Evolutionary conservation across 2,888 invertebrate species (phyloP), one percentile per base, ranked within the genome.

Genomic region (Hecatera dysodea): DNA sequence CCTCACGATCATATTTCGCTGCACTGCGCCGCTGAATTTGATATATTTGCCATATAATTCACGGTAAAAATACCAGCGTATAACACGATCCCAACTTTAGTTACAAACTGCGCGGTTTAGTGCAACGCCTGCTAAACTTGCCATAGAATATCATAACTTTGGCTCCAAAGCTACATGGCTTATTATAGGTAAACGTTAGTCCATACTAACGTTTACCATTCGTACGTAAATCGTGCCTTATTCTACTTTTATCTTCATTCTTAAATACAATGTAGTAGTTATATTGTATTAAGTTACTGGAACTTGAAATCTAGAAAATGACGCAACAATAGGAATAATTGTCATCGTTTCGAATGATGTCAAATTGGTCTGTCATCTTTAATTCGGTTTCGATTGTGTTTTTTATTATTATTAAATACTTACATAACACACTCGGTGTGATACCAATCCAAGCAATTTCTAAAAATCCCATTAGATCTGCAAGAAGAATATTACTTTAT

Each of bases 91-190:
- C 36, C 52, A 70, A 75, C 60, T 78, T 62, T 39, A 57, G 53
- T 64, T 33, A 36, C 75, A 22, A 80, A 65, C 75, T 69, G 62
- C 53, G 62, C 66, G 57, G 66, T 66, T 64, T 69, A 62, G 69
- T 33, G 56, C 29, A 48, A 46, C 53, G 60, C 44, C 67, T 63
- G 75, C 67, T 79, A 24, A 67, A 74, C 75, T 79, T 57, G n/a
- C 27, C 56, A 33, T 46, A 64, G 56, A 75, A 65, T 61, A 75
- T 79, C 75, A 61, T 77, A 74, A 79, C 67, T 78, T 73, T 44
- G 52, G 50, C 46, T 33, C 24, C 27, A 42, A 22, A 27, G 48
- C 48, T 44, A 29, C 39, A 55, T 72, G 59, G 24, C n/a, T n/a
- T n/a, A n/a, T n/a, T n/a, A n/a, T n/a, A n/a, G n/a, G n/a, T n/a